Base-by-base conservation (phyloP, 1,140 invertebrate genomes). In the Procambarus virginalis region DNA sequence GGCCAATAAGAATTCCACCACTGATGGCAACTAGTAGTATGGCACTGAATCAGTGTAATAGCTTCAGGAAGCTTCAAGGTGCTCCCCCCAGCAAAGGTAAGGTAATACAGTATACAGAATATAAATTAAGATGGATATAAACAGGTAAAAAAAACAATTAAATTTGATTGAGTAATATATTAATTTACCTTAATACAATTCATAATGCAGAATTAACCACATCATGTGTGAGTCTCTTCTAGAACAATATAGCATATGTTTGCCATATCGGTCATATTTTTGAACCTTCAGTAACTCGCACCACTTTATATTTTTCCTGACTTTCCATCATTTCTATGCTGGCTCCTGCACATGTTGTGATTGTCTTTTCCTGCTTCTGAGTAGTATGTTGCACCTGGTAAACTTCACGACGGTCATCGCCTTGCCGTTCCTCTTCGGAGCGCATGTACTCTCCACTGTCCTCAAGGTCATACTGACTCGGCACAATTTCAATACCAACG, bases 231-330 rank as follows among this genome's bases (percentile, higher is more conserved):
- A n/a, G 84, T 10, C 14, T 86, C 86, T 48, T 88, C 64, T 6
- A 88, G 86, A 51, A 88, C 80, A 55, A 88, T 88, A 64, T 88
- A 88, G 64, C 86, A 81, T 49, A 88, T 81, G 48, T 51, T 58
- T 20, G 68, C 60, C 46, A 84, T 20, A 73, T 80, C 46, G 8
- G 76, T n/a, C 3, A 86, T 55, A 14, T 78, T 22, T 80, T 58
- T 34, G 85, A 45, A 3, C 48, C 85, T 55, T 86, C 85, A 3
- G 45, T 88, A n/a, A 88, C 78, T 6, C 82, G 60, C 17, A 88
- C 86, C 46, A 88, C 68, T 75, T 73, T 88, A 79, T 82, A 88
- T 22, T 75, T 64, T n/a, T n/a, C 17, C 51, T 82, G 46, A 45
- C 49, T 60, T 58, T 51, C 85, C 45, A 79, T 10, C 4, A 46